Conservation (phyloP, 2,888 invertebrate genomes). For the Thecophora atra region DNA sequence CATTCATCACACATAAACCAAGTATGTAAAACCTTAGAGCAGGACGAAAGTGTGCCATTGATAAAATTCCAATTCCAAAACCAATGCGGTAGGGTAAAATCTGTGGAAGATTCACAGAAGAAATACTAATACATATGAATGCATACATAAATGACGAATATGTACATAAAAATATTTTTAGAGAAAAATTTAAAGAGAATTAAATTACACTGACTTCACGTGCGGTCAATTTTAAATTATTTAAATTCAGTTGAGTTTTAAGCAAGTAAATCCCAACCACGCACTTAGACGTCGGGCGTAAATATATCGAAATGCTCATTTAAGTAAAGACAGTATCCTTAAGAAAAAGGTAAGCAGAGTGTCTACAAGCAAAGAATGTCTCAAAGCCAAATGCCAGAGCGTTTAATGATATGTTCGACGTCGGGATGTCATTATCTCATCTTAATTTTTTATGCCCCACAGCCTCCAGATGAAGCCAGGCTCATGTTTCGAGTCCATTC, state of each 20-base stretch:
- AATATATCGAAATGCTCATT: neutral
- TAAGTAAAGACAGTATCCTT: neutral
- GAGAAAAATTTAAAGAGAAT: too few relatives aligned
- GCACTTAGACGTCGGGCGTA: neutral
- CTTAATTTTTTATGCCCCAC: slow-evolving; percentile 45
- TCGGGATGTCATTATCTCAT: slow-evolving; percentile 31
- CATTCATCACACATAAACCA: too few relatives aligned
- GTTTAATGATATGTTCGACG: slow-evolving; percentile 47
- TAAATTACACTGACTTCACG: neutral
- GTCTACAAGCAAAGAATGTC: slow-evolving; percentile 43
- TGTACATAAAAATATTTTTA: too few relatives aligned
- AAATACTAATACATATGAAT: too few relatives aligned
- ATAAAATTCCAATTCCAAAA: too few relatives aligned
- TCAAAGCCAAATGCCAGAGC: slow-evolving; percentile 48
- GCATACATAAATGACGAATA: too few relatives aligned
- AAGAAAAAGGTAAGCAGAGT: neutral
- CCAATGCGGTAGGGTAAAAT: too few relatives aligned
- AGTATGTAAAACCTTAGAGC: too few relatives aligned
- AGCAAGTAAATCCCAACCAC: neutral
- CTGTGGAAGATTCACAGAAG: too few relatives aligned
- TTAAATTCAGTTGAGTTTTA: neutral
- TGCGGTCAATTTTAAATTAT: neutral
- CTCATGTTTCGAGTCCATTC: neutral
- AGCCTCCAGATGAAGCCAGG: slow-evolving; percentile 15
- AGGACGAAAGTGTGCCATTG: too few relatives aligned